Conservation (phyloP, 2,797 vertebrate genomes). For the Lithobates sylvaticus region DNA sequence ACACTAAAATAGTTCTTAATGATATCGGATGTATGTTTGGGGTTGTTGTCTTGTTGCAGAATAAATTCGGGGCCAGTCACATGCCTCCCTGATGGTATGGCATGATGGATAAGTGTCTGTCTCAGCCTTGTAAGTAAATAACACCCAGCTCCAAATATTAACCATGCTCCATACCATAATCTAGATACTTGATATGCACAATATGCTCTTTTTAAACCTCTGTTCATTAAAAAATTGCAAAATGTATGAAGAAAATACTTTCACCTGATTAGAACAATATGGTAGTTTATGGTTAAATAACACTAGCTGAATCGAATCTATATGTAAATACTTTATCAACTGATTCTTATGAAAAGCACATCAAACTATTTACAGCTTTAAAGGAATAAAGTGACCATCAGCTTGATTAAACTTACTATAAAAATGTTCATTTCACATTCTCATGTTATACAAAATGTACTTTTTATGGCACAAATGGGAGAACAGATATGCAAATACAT, state of each 20-base stretch:
- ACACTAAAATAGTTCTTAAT: too few species aligned
- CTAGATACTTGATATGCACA: too few species aligned
- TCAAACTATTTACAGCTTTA: conserved; percentile 64
- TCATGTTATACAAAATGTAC: conserved; percentile 8
- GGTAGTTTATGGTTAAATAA: conserved; percentile 50
- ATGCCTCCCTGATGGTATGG: too few species aligned
- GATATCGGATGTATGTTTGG: too few species aligned
- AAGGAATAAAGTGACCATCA: conserved; percentile 66
- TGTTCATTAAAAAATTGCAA: neutral
- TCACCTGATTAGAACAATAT: neutral
- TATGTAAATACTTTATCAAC: conserved; percentile 72
- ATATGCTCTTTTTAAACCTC: neutral
- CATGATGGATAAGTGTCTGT: too few species aligned
- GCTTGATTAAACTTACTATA: conserved; percentile 63
- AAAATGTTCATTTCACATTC: conserved; percentile 29
- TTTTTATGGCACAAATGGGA: conserved; percentile 47
- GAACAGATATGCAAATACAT: conserved; percentile 30
- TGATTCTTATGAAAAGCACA: conserved; percentile 64
- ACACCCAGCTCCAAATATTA: too few species aligned
- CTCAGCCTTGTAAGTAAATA: too few species aligned
- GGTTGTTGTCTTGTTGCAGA: too few species aligned
- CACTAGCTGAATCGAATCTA: conserved; percentile 68
- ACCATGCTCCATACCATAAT: too few species aligned
- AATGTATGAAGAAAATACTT: neutral
- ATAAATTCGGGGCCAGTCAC: too few species aligned